Evolutionary conservation across 92 coral and sea anemone genomes (phyloP), one percentile per base, ranked within the genome.

Genomic region (Paragorgia papillata): DNA sequence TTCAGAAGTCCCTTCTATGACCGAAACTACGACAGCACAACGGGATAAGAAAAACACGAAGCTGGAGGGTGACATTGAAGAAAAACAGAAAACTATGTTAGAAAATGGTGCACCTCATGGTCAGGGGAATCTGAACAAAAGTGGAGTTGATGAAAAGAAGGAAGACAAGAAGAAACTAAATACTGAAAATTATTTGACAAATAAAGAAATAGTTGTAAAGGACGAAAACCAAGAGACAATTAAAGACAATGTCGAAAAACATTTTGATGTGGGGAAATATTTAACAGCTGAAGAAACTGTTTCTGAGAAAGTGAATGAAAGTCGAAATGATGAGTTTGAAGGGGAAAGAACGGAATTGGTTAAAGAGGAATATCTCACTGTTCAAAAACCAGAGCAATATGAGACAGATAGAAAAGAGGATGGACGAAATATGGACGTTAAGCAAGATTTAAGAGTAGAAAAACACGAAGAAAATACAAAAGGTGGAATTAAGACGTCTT

Each of bases 401-500:
- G 48, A 19, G n/a, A 55, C 61, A 18, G 24, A 1, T 10, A 35
- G 19, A 5, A 21, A 39, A 27, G 30, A 10, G 27, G 55, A 25
- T 18, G 60, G 61, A 25, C 18, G 24, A 33, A 22, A 58, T 61
- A 40, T 17, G 3, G 19, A 27, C 43, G 54, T 35, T 15, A 13
- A 43, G 32, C 25, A 77, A 28, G 21, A 26, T 66, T 20, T 32
- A 62, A n/a, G 7, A 6, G 29, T 1, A 20, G 33, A 46, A 54
- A 18, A 24, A 43, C 43, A 24, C 20, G 57, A 67, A 34, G 62
- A 61, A 59, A 62, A 28, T 2, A n/a, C 51, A 34, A 40, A 12
- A 66, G 53, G 32, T 26, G 18, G 15, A 19, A 77, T 74, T 14
- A 70, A 70, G 67, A 77, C 51, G 32, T 69, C 57, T 33, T 33